Conservation (phyloP, 2,888 invertebrate species). For the Disparrhopalites patrizii region DNA sequence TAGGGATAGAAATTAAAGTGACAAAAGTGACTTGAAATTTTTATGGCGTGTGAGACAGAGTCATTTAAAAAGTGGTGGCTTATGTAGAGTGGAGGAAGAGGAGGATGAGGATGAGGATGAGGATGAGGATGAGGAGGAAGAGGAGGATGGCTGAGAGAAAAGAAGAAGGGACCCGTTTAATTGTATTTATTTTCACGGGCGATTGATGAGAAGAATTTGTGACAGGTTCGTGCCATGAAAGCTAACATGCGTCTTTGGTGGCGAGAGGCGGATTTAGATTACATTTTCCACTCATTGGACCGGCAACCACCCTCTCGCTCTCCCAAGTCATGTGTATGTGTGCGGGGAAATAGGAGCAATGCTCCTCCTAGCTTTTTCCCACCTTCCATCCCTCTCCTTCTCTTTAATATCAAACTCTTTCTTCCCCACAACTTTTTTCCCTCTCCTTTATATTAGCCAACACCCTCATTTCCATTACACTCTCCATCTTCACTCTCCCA, state of each 20-base stretch:
- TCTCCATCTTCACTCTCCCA: no score
- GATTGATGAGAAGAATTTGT: slow-evolving; percentile 35
- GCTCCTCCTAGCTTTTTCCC: background rate
- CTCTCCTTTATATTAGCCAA: no score
- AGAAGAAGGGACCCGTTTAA: slow-evolving; percentile 13
- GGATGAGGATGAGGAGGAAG: no score
- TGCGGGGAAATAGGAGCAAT: no score
- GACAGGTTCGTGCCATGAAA: slow-evolving; percentile 34
- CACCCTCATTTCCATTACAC: no score
- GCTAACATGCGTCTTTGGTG: slow-evolving; percentile 31
- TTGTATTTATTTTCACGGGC: slow-evolving; percentile 39
- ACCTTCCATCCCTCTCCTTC: background rate
- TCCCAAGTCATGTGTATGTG: no score
- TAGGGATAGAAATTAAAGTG: no score
- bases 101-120: background rate
- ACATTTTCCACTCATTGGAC: slow-evolving; percentile 31
- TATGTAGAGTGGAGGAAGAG: no score
- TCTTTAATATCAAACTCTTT: background rate
- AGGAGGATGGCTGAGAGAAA: background rate
- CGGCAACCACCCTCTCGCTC: slow-evolving; percentile 5
- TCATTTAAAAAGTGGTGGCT: no score
- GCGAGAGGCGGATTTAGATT: slow-evolving; percentile 19
- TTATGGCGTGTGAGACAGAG: no score
- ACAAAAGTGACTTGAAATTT: no score
- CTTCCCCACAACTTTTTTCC: no score